Evolutionary conservation across 1,140 invertebrate genomes (phyloP), one percentile per base, ranked within the genome.

Genomic region (Cydia splendana): DNA sequence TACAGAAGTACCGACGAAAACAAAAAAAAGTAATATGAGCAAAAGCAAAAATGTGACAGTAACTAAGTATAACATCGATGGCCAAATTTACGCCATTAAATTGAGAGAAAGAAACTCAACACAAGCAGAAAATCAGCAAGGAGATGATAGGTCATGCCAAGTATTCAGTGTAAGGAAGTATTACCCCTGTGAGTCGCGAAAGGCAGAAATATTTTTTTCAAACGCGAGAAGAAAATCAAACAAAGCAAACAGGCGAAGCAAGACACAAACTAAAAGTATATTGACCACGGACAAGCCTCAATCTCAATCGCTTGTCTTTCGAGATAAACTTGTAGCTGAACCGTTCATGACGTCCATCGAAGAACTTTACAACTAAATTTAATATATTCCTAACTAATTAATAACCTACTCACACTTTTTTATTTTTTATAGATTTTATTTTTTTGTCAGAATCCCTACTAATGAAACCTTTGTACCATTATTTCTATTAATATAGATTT

Each of bases 271-370:
- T 34, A 80, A 77, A 67, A 48, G 20, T 18, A 65, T 65, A 4
- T 45, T 24, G 48, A 83, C 79, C 48, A 78, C 79, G 6, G 18
- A 75, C 42, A 76, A 79, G 74, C 24, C 65, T 30, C 65, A 67
- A 77, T 51, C 51, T 71, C 80, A 76, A 71, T 78, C 48, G 57
- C 62, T 18, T 75, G 79, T n/a, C 30, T 81, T 9, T 84, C 80
- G 82, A 83, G 77, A 51, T 34, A 88, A 88, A 78, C 69, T 86
- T 82, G 4, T 81, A 89, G 73, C 75, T 84, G 87, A 88, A 78
- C 84, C 84, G 76, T 83, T 86, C 75, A 87, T 88, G 87, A 77
- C 87, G n/a, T 90, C 88, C 2, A 80, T 90, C 69, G 88, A 90
- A 81, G 88, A 90, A 69, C 77, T 86, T 28, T 85, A 85, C 34